phyloP scores from a whole-genome alignment of 2,113 vertebrate genomes.

The Balaenoptera acutorostrata region DNA sequence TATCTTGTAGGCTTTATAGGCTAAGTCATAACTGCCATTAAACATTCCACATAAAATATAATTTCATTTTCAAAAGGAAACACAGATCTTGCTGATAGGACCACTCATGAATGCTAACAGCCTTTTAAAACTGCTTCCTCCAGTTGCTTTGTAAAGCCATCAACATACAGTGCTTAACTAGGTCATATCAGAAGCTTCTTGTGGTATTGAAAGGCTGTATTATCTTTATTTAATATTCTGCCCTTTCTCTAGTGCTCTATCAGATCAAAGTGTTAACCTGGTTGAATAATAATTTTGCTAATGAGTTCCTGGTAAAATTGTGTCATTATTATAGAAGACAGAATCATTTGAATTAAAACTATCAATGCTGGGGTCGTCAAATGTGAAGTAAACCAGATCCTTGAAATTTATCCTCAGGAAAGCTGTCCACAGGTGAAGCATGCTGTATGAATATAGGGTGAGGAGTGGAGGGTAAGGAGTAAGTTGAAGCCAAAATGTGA shows the following conservation, averaged over 20 bases:
- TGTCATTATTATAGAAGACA: neutral
- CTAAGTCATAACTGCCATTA: conserved; percentile 8
- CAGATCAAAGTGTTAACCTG: neutral
- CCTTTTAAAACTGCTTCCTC: neutral
- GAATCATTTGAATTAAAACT: neutral
- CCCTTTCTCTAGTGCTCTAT: neutral
- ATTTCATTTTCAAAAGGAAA: conserved; percentile 43
- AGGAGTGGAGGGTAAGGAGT: fast-evolving
- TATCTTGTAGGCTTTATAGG: neutral
- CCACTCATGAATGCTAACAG: neutral
- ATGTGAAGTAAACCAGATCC: neutral
- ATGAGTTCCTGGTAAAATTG: neutral
- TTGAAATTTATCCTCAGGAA: neutral
- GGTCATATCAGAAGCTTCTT: neutral
- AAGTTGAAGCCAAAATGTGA: neutral
- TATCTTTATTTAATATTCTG: neutral
- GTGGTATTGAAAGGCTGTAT: neutral
- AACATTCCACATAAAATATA: neutral
- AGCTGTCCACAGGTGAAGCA: neutral
- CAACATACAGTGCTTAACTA: neutral
- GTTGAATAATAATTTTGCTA: neutral
- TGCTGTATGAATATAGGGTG: fast-evolving
- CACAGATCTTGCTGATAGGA: neutral
- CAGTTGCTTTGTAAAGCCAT: neutral
- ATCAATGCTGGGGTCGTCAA: neutral